Conservation (phyloP, 2,797 vertebrate species). For the Epinephelus awoara region DNA sequence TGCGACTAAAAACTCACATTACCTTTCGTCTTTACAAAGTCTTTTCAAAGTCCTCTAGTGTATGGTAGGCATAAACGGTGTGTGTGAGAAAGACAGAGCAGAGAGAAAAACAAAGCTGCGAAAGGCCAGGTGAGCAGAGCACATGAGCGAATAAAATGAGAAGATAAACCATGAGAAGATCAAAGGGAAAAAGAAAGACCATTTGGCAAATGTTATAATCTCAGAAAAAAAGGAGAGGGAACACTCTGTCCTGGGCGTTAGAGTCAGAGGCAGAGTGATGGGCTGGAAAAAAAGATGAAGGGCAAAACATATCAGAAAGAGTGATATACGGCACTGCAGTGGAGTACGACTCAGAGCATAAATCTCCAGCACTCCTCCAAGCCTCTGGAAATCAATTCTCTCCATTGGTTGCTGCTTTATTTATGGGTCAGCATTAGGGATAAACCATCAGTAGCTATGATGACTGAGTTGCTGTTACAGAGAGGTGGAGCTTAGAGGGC, state of each 20-base stretch:
- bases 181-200: slow-evolving; percentile 47
- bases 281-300: slow-evolving; percentile 52
- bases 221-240: slow-evolving; percentile 23
- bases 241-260: slow-evolving; percentile 45
- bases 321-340: slow-evolving; percentile 71
- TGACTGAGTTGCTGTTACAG: slow-evolving; percentile 56
- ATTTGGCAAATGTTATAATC: slow-evolving; percentile 46
- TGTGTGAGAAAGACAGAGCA: slow-evolving; percentile 12
- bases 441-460: slow-evolving; percentile 68
- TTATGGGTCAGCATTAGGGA: slow-evolving; percentile 79
- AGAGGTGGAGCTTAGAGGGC: slow-evolving; percentile 39
- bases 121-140: slow-evolving; percentile 53
- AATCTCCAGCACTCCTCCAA: slow-evolving; percentile 75
- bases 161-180: slow-evolving; percentile 48
- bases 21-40: too few relatives aligned
- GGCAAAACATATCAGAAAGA: slow-evolving; percentile 68
- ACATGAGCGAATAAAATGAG: slow-evolving; percentile 43
- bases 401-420: slow-evolving; percentile 76
- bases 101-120: slow-evolving; percentile 38
- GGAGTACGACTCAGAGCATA: slow-evolving; percentile 61
- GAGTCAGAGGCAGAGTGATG: slow-evolving; percentile 43
- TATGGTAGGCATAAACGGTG: slow-evolving; percentile 12
- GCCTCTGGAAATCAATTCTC: slow-evolving; percentile 82
- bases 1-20: too few relatives aligned
- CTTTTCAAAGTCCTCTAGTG: too few relatives aligned